Conservation (phyloP, 2,888 invertebrate species). For the Napeogenes inachia region DNA sequence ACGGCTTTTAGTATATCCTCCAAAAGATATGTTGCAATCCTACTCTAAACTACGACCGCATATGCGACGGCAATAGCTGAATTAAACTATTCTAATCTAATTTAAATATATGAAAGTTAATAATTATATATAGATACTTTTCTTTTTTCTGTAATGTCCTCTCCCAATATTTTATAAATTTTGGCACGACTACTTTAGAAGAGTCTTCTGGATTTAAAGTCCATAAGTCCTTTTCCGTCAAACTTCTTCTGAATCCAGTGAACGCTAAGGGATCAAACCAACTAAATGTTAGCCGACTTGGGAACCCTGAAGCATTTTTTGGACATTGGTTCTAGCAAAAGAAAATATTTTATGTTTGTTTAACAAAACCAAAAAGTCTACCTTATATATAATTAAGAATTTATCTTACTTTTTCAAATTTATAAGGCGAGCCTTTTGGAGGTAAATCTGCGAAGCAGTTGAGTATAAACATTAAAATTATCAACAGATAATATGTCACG, state of each 20-base stretch:
- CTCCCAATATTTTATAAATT: slow-evolving; percentile 91
- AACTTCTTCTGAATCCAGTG: slow-evolving; percentile 88
- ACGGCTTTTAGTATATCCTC: too few species aligned
- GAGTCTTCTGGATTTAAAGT: slow-evolving; percentile 90
- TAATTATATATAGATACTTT: slow-evolving; percentile 66
- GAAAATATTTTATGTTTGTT: slow-evolving; percentile 11
- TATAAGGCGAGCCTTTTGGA: slow-evolving; percentile 83
- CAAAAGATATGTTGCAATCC: too few species aligned
- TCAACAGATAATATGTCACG: slow-evolving; percentile 86
- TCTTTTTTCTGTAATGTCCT: slow-evolving; percentile 80
- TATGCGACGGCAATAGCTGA: too few species aligned
- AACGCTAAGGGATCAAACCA: slow-evolving; percentile 94
- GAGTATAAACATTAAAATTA: slow-evolving; percentile 83
- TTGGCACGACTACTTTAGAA: slow-evolving; percentile 86
- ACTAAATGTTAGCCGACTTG: slow-evolving; percentile 89
- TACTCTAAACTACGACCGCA: too few species aligned
- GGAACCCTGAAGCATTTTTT: slow-evolving; percentile 89
- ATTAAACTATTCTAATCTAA: too few species aligned
- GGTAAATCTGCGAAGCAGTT: slow-evolving; percentile 89
- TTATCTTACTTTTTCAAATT: slow-evolving; percentile 79
- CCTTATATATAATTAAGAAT: neutral
- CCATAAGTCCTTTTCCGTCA: slow-evolving; percentile 92
- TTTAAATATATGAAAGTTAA: too few species aligned
- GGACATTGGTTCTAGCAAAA: slow-evolving; percentile 87
- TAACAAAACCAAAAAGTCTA: neutral